Evolutionary conservation across 2,888 invertebrate species (phyloP), one percentile per base, ranked within the genome.

Genomic region (Urechis unicinctus): DNA sequence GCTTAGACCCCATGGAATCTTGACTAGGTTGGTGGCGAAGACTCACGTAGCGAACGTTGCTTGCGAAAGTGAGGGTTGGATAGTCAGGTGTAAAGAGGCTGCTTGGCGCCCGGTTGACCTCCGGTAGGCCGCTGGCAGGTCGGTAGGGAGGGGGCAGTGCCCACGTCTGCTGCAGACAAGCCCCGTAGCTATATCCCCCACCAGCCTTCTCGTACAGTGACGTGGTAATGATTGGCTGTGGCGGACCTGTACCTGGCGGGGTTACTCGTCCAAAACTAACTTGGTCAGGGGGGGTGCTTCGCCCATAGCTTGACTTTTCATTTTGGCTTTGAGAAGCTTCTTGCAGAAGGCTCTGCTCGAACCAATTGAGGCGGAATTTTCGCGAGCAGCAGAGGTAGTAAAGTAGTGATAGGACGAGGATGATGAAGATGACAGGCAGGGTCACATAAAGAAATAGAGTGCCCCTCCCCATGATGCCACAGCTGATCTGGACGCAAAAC

Each of bases 331-430:
- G 36, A 5, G 28, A 30, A 6, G 17, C 21, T 13, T 82, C 79
- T 63, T 83, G 83, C 36, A 83, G 69, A 9, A 83, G 72, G 61
- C 80, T 82, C 62, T 82, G 81, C 70, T 83, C 83, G 65, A 83
- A 83, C 83, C 83, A 83, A 69, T 83, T 83, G 31, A 83, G 76
- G 30, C 81, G 78, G 66, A 81, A 82, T 45, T 79, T 79, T 55
- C 78, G 78, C 24, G 82, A 81, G 66, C 83, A 83, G 43, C 81
- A 80, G 29, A 83, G 78, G 62, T 83, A 83, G 26, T 48, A 48
- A 21, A 48, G 29, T 28, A 48, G 2, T 3, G 22, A 9, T 9
- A n/a, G 21, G 26, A 48, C 48, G 6, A 48, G 17, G 1, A 26
- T 3, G 48, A 48, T 6, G 26, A 48, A 22, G 48, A 28, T 30